These are phyloP conservation scores for Nycticorax nycticorax DNA, from an alignment of 2,113 vertebrate species.

Conservation along the genomic window DNA sequence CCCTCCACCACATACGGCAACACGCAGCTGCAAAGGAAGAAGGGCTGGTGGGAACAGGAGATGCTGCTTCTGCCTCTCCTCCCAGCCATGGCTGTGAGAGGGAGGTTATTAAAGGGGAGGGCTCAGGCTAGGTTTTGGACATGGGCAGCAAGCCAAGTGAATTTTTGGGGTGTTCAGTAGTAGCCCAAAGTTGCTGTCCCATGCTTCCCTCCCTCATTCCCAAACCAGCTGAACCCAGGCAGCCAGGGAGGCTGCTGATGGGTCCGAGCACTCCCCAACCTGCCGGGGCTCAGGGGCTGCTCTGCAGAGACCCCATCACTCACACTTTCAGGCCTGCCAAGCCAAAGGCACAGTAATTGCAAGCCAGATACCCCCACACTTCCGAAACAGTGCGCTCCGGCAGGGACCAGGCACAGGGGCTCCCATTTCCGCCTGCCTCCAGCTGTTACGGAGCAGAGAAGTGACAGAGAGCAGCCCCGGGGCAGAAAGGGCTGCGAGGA, in stretches of 20 bases:
- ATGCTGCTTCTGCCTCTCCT: not conserved
- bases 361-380: not conserved
- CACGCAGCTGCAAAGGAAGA: not conserved
- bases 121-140: not conserved
- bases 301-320: conserved; percentile 41
- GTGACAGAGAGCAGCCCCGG: conserved; percentile 56
- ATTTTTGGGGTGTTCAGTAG: not conserved
- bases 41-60: not conserved
- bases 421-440: conserved; percentile 57
- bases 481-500: conserved; percentile 49
- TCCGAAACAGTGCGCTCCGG: not conserved
- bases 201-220: not conserved
- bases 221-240: accelerated
- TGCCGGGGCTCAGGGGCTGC: not conserved
- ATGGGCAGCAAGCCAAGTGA: not conserved
- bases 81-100: not conserved
- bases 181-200: not conserved
- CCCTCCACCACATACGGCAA: accelerated
- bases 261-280: not conserved
- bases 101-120: not conserved
- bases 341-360: conserved; percentile 34
- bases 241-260: not conserved
- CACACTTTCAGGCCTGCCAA: conserved; percentile 55
- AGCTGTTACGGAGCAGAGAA: conserved; percentile 29
- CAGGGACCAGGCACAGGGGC: conserved; percentile 34